These are phyloP conservation scores for Lasioglossum pauxillum DNA, from an alignment of 2,888 invertebrate species.

Conservation along the genomic window DNA sequence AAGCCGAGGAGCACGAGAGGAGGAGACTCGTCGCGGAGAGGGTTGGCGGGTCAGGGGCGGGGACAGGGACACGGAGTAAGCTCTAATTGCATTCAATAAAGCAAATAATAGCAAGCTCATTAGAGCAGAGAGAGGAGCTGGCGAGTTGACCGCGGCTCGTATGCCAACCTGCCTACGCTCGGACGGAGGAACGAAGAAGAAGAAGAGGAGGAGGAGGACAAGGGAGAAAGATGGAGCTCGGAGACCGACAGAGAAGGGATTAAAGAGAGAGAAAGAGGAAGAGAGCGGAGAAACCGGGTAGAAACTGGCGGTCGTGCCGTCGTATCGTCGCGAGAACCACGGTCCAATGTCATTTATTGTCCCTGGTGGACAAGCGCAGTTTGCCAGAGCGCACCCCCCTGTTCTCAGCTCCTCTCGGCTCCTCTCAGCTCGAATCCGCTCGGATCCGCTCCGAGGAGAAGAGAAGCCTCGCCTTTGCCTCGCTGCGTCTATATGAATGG, in stretches of 20 bases:
- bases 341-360: constrained; percentile 78
- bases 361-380: constrained; percentile 69
- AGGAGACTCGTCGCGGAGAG: constrained; percentile 51
- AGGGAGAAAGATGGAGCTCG: constrained; percentile 14
- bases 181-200: constrained; percentile 58
- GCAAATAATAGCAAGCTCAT: constrained; percentile 84
- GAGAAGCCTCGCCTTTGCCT: constrained; percentile 23
- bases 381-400: constrained; percentile 64
- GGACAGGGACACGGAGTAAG: constrained; percentile 80
- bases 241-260: constrained; percentile 11
- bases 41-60: constrained; percentile 42
- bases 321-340: constrained; percentile 73
- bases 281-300: constrained; percentile 72
- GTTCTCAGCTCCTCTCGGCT: constrained; percentile 27
- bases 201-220: constrained; percentile 8
- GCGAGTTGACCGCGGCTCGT: constrained; percentile 78
- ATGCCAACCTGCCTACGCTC: constrained; percentile 79
- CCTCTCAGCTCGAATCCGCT: constrained; percentile 15
- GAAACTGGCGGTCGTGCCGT: constrained; percentile 72
- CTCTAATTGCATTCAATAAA: constrained; percentile 84
- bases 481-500: constrained; percentile 72
- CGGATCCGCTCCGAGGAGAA: constrained; percentile 23
- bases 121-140: constrained; percentile 80
- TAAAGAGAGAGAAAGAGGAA: constrained; percentile 49
- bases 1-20: constrained; percentile 46